Percentiles rank a stretch among this genome's conserved stretches.
Evolutionary conservation across 2,888 invertebrate species (phyloP).

Genomic region (Theristus sp.): DNA sequence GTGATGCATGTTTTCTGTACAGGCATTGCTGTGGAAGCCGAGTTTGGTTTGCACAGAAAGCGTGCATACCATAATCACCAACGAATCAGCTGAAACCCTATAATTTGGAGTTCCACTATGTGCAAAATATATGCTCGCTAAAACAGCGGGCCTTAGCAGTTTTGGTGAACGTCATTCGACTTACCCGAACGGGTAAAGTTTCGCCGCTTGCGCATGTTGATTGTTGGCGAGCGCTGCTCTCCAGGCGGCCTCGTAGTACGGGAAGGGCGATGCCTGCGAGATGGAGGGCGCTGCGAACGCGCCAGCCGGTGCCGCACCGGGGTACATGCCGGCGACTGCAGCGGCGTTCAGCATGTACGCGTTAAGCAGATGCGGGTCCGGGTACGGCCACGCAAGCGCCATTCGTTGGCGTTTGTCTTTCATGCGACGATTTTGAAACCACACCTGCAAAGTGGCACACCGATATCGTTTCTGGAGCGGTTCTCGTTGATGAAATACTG

Average conservation of each 20-base stretch:
- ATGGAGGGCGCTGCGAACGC: neutral
- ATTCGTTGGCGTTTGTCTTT: slow-evolving; percentile 89
- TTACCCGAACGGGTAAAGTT: neutral
- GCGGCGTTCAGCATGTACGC: slow-evolving; percentile 70
- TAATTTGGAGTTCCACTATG: too few species aligned
- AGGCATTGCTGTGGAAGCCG: too few species aligned
- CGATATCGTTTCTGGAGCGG: too few species aligned
- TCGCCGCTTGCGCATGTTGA: neutral
- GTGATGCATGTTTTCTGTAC: too few species aligned
- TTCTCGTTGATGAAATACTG: too few species aligned
- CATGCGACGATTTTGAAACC: slow-evolving; percentile 94
- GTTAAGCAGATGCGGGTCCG: slow-evolving; percentile 72
- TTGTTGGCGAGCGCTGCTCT: neutral
- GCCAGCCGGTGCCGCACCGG: neutral
- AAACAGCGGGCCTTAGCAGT: too few species aligned
- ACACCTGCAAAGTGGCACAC: slow-evolving; percentile 68
- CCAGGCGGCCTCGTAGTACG: slow-evolving; percentile 4
- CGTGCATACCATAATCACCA: too few species aligned
- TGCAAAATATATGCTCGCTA: too few species aligned
- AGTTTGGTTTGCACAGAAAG: too few species aligned
- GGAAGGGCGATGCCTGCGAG: neutral
- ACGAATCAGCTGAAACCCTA: too few species aligned
- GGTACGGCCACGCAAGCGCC: slow-evolving; percentile 80
- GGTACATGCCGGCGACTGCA: slow-evolving; percentile 33
- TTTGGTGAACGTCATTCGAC: too few species aligned